Conservation (phyloP, 1,140 invertebrate species). For the Homalodisca vitripennis region DNA sequence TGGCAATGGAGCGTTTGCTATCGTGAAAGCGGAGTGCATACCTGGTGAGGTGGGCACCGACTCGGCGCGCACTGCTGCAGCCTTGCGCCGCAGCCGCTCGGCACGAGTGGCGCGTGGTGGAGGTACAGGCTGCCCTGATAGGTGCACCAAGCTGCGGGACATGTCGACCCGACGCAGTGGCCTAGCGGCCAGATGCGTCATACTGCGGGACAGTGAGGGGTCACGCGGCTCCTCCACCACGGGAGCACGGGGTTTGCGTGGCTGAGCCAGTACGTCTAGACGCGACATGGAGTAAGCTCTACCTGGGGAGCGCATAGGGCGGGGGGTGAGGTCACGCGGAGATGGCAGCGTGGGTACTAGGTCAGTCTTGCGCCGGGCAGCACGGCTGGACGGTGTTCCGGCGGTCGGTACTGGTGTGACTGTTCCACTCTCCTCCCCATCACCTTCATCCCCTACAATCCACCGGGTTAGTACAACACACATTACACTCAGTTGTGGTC, state of each 20-base stretch:
- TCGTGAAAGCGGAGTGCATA: no score
- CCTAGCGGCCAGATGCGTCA: constrained; percentile 45
- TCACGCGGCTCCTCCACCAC: constrained; percentile 40
- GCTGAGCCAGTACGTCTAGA: constrained; percentile 79
- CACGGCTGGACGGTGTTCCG: constrained; percentile 32
- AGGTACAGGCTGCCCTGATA: constrained; percentile 47
- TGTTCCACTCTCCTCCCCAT: not conserved
- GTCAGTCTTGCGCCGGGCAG: constrained; percentile 78
- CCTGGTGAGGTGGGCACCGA: constrained; percentile 45
- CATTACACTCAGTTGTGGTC: no score
- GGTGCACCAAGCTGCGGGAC: constrained; percentile 55
- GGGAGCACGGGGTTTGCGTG: constrained; percentile 57
- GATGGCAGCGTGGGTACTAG: constrained; percentile 85
- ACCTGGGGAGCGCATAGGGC: constrained; percentile 28
- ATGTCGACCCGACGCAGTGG: constrained; percentile 51
- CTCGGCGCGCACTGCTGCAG: constrained; percentile 42
- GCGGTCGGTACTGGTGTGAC: constrained; percentile 10
- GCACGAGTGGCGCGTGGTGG: constrained; percentile 54
- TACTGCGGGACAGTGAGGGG: constrained; percentile 46
- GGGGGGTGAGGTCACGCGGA: constrained; percentile 57
- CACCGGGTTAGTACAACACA: constrained; percentile 15
- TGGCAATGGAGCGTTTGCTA: no score
- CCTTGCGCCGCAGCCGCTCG: constrained; percentile 53
- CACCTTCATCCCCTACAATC: constrained; percentile 27
- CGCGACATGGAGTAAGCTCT: constrained; percentile 91